Percentiles rank a stretch among this genome's conserved stretches.
Evolutionary conservation across 2,113 vertebrate species (phyloP).

Genomic region (Vulpes vulpes): DNA sequence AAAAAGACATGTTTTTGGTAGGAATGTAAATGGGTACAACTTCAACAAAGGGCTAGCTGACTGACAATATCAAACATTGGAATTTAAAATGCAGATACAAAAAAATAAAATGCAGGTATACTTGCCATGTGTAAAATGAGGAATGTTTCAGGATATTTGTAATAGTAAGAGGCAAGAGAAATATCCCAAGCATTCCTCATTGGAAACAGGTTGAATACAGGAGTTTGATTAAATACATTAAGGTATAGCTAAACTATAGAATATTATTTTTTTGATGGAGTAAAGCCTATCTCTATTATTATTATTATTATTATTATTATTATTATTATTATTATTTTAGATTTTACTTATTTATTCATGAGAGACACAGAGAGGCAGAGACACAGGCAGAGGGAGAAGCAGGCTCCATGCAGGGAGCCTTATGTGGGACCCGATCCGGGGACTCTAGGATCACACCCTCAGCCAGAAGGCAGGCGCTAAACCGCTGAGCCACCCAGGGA

Average conservation of each 20-base stretch:
- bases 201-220: not conserved
- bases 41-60: not conserved
- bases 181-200: not conserved
- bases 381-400: too few relatives aligned
- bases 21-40: not conserved
- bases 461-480: too few relatives aligned
- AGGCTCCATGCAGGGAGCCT: too few relatives aligned
- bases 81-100: slow-evolving; percentile 30
- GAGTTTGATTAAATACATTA: not conserved
- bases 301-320: not conserved
- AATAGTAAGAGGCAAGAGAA: not conserved
- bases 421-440: too few relatives aligned
- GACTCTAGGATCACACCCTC: too few relatives aligned
- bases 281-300: not conserved
- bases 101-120: not conserved
- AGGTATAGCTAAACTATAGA: not conserved
- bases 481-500: too few relatives aligned
- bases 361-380: too few relatives aligned
- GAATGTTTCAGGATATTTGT: not conserved
- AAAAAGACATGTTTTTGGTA: not conserved
- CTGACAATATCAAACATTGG: not conserved
- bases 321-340: too few relatives aligned
- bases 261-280: not conserved
- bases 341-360: too few relatives aligned
- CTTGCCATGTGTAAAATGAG: not conserved